Conservation (phyloP, 2,888 invertebrate species). For the Vesta saturnalis region DNA sequence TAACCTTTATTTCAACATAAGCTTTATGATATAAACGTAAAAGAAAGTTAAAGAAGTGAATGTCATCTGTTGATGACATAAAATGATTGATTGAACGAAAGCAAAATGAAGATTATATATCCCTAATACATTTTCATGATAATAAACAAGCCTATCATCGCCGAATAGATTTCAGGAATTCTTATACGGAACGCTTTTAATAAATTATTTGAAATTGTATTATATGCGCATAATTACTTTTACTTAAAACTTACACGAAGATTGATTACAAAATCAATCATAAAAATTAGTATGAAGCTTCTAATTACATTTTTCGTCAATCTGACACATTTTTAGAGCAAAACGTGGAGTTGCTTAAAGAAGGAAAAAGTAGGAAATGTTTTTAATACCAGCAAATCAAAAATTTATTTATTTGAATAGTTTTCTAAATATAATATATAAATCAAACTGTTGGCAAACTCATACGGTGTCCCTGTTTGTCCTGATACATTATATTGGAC, state of each 20-base stretch:
- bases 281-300: no score
- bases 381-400: conserved; percentile 5
- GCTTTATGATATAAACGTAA: neutral
- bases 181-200: no score
- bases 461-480: conserved; percentile 13
- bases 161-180: neutral
- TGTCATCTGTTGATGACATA: neutral
- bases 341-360: no score
- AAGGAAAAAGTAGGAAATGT: neutral
- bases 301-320: neutral
- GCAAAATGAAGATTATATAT: no score
- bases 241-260: no score
- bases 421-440: conserved; percentile 14
- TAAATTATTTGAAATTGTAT: no score
- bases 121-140: neutral
- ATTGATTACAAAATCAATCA: no score
- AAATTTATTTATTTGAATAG: conserved; percentile 14
- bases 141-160: neutral
- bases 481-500: conserved; percentile 20
- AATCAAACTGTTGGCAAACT: conserved; percentile 14
- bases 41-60: neutral
- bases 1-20: neutral
- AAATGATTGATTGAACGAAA: neutral
- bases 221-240: no score
- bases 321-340: no score